Evolutionary conservation across 2,797 vertebrate species (phyloP).

Genomic region (Scolopax rusticola): DNA sequence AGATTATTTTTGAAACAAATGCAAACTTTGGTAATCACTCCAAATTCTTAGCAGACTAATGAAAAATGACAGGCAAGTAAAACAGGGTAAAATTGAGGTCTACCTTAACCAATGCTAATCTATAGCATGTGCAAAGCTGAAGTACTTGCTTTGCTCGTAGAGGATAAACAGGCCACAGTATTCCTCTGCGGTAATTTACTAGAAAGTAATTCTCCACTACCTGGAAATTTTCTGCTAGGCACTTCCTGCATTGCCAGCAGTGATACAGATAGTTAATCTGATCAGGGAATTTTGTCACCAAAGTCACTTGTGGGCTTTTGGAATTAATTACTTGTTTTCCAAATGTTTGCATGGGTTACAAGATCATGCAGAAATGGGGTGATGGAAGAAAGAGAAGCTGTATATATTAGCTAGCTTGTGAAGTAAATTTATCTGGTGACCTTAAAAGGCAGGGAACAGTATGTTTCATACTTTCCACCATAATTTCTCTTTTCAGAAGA

Average conservation of each 20-base stretch:
- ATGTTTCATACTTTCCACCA: neutral
- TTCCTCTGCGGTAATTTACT: neutral
- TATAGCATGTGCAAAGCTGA: rapidly evolving
- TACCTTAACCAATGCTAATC: rapidly evolving
- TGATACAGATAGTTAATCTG: neutral
- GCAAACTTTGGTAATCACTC: neutral
- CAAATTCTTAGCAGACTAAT: slow-evolving; percentile 34
- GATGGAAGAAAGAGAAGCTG: neutral
- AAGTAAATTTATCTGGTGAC: neutral
- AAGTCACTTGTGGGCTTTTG: neutral
- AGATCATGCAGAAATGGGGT: neutral
- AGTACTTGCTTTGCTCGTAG: neutral
- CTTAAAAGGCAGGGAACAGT: slow-evolving; percentile 58
- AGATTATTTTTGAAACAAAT: neutral
- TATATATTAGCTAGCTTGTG: neutral
- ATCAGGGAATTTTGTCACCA: neutral
- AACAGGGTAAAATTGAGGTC: neutral
- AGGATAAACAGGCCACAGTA: neutral
- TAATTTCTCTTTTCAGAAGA: neutral
- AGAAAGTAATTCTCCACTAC: neutral
- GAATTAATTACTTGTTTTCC: neutral
- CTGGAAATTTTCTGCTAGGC: neutral
- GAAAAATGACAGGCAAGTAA: neutral
- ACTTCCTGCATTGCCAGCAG: neutral
- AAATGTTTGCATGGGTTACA: neutral